These are phyloP conservation scores for Parazoanthus darwini DNA, from an alignment of 92 coral and sea anemone species.

Conservation along the genomic window DNA sequence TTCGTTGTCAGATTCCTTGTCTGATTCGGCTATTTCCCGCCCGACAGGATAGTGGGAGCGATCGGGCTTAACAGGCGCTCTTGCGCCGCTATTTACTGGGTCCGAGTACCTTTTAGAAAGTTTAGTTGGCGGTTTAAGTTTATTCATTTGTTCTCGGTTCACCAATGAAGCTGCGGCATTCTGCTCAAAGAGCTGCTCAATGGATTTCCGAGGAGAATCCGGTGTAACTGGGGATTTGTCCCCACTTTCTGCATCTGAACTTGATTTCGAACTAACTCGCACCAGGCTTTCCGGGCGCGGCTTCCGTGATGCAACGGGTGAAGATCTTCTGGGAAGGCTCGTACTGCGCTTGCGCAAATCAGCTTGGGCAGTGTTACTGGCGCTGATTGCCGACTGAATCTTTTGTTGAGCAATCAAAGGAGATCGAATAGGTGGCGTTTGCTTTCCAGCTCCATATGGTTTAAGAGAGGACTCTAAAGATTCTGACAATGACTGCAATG, in stretches of 20 bases:
- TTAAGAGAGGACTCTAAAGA: conserved; percentile 58
- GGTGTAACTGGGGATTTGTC: conserved; percentile 61
- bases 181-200: conserved; percentile 35
- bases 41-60: conserved; percentile 57
- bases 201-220: conserved; percentile 32
- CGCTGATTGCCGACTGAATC: conserved; percentile 70
- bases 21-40: conserved; percentile 40
- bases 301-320: conserved; percentile 83
- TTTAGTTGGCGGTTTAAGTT: conserved; percentile 31
- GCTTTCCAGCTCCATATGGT: conserved; percentile 50
- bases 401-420: conserved; percentile 74
- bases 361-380: conserved; percentile 31
- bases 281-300: conserved; percentile 56
- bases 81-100: conserved; percentile 13
- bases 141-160: conserved; percentile 13
- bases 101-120: conserved; percentile 56
- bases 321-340: conserved; percentile 77
- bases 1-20: conserved; percentile 34
- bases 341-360: conserved; percentile 57
- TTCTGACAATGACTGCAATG: conserved; percentile 61
- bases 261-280: conserved; percentile 20
- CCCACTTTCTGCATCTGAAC: conserved; percentile 49
- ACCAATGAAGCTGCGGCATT: neutral
- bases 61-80: conserved; percentile 73
- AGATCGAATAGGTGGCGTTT: conserved; percentile 81